A percentile compares a stretch with the other conserved stretches of the same genome.
These are phyloP conservation scores for Chaetodon trifasciatus DNA, from an alignment of 2,797 vertebrate genomes.

Conservation along the genomic window DNA sequence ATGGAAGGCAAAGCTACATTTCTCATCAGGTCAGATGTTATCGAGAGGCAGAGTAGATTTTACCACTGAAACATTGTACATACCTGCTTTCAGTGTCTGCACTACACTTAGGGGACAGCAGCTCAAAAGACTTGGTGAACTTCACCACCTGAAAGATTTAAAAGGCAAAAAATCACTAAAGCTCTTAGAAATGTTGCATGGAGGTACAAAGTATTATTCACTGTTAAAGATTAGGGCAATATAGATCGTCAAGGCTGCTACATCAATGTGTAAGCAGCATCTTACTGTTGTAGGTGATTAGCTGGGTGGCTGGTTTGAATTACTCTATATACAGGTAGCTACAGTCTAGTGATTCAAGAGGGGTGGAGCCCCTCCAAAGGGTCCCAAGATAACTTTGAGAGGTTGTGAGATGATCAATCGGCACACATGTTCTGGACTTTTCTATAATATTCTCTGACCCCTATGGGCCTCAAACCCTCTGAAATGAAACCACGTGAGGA, in stretches of 20 bases:
- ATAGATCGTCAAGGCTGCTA: no score
- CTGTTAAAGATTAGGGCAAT: neutral
- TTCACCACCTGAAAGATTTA: slow-evolving; percentile 92
- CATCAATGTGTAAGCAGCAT: neutral
- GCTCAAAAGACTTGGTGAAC: slow-evolving; percentile 98
- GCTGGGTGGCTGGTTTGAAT: no score
- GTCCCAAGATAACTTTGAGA: neutral
- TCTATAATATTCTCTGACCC: neutral
- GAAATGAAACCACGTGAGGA: neutral
- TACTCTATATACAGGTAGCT: neutral
- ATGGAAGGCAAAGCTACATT: slow-evolving; percentile 4
- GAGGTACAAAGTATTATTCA: slow-evolving; percentile 7
- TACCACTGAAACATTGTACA: slow-evolving; percentile 35
- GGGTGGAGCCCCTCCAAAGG: neutral
- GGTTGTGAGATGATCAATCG: neutral
- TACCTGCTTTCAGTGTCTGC: slow-evolving; percentile 97
- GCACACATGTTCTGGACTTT: neutral
- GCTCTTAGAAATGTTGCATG: neutral
- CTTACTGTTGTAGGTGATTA: neutral
- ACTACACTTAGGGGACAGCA: slow-evolving; percentile 97
- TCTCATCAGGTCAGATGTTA: slow-evolving; percentile 25
- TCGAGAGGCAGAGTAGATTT: neutral
- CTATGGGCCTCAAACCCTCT: neutral
- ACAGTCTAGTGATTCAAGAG: neutral
- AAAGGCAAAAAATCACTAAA: slow-evolving; percentile 36